Conservation (phyloP, 1,140 invertebrate genomes). For the Drosophila fuyamai region DNA sequence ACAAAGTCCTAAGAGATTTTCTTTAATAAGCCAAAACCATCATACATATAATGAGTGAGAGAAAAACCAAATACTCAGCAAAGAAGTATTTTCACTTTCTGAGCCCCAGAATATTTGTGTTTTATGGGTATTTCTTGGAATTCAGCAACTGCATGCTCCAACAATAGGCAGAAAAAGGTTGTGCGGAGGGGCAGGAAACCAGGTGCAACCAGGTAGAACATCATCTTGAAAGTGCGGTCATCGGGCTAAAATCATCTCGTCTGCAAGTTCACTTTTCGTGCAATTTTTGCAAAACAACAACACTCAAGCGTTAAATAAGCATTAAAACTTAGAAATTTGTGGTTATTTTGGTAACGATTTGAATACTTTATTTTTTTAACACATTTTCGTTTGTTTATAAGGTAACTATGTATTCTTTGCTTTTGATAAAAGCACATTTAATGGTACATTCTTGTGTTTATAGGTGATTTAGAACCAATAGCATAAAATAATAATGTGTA, state of each 20-base stretch:
- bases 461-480: neutral
- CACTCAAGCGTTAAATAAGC: neutral
- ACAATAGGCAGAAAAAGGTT: neutral
- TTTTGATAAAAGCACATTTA: neutral
- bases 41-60: too few species aligned
- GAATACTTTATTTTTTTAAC: slow-evolving; percentile 8
- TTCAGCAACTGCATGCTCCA: slow-evolving; percentile 4
- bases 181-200: too few species aligned
- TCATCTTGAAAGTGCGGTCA: slow-evolving; percentile 1
- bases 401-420: neutral
- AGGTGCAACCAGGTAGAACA: neutral
- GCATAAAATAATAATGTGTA: too few species aligned
- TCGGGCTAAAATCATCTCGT: slow-evolving; percentile 5
- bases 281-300: neutral
- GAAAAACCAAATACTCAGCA: too few species aligned
- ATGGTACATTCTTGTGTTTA: neutral
- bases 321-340: neutral
- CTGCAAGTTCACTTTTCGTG: neutral
- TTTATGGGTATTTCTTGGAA: slow-evolving; percentile 6
- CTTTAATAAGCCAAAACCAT: too few species aligned
- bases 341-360: slow-evolving; percentile 5
- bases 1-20: too few species aligned
- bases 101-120: slow-evolving; percentile 9
- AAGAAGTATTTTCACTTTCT: neutral
- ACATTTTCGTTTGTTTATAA: neutral